phyloP scores from a whole-genome alignment of 2,888 invertebrate genomes.

The Polymixis flavicincta region DNA sequence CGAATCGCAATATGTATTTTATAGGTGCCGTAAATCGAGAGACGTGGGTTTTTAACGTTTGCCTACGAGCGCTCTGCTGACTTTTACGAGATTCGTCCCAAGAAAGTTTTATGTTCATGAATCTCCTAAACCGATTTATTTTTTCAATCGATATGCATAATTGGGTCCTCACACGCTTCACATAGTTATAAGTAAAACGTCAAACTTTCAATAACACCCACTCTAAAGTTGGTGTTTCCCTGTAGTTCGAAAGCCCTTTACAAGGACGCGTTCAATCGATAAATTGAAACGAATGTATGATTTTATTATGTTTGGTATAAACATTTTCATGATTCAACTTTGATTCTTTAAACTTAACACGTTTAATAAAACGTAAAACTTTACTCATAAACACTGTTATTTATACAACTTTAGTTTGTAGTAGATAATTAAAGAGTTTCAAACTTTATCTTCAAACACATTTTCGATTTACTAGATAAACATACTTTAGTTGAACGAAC shows the following conservation, averaged over 20 bases:
- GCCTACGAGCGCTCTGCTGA: slow-evolving; percentile 84
- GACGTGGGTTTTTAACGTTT: slow-evolving; percentile 89
- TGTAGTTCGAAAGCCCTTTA: slow-evolving; percentile 22
- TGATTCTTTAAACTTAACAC: not conserved
- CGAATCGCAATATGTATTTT: slow-evolving; percentile 90
- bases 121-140: slow-evolving; percentile 78
- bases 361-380: slow-evolving; percentile 9
- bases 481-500: slow-evolving; percentile 69
- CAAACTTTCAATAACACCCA: slow-evolving; percentile 33
- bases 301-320: slow-evolving; percentile 11
- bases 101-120: slow-evolving; percentile 80
- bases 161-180: slow-evolving; percentile 61
- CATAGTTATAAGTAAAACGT: slow-evolving; percentile 18
- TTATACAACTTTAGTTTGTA: slow-evolving; percentile 11
- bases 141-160: slow-evolving; percentile 81
- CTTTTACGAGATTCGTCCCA: slow-evolving; percentile 87
- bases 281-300: slow-evolving; percentile 15
- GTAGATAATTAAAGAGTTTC: slow-evolving; percentile 46
- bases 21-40: slow-evolving; percentile 88
- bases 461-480: slow-evolving; percentile 71
- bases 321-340: slow-evolving; percentile 1
- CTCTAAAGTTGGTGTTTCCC: slow-evolving; percentile 22
- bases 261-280: slow-evolving; percentile 30
- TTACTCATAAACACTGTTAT: slow-evolving; percentile 17
- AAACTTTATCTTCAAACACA: slow-evolving; percentile 63